Conservation (phyloP, 2,888 invertebrate species). For the Quadroppia sp. region DNA sequence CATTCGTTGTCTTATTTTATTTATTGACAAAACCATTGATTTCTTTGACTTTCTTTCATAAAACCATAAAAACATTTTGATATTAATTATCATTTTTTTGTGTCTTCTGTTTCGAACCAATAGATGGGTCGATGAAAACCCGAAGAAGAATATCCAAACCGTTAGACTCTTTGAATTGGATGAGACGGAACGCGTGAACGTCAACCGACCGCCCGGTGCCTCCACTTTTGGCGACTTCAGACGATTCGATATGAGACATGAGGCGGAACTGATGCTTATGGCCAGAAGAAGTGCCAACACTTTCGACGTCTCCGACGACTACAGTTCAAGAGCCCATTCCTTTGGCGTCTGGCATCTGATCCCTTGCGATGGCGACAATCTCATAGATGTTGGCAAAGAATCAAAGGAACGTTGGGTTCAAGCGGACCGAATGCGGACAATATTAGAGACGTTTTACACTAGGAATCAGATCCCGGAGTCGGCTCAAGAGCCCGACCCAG, state of each 20-base stretch:
- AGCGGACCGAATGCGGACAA: conserved; percentile 24
- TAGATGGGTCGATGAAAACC: conserved; percentile 65
- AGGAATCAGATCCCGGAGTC: conserved; percentile 61
- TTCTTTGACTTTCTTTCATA: no score
- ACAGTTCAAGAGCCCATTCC: background rate
- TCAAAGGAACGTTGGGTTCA: conserved; percentile 39
- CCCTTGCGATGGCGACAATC: conserved; percentile 33
- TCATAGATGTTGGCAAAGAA: conserved; percentile 35
- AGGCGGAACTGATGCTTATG: conserved; percentile 28
- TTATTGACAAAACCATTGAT: no score
- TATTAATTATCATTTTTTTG: no score
- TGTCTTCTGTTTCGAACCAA: no score
- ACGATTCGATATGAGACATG: conserved; percentile 39
- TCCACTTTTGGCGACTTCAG: conserved; percentile 33
- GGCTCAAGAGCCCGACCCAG: conserved; percentile 74
- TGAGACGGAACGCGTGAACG: conserved; percentile 73
- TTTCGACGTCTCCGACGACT: conserved; percentile 3
- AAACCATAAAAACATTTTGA: no score
- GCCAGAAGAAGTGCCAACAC: conserved; percentile 16
- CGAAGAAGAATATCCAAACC: conserved; percentile 68
- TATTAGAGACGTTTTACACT: conserved; percentile 24
- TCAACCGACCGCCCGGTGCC: conserved; percentile 19
- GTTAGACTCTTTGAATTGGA: conserved; percentile 88
- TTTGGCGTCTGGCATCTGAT: conserved; percentile 39
- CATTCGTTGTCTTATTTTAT: no score